phyloP scores from a whole-genome alignment of 2,113 vertebrate genomes.

The Myotis davidii region DNA sequence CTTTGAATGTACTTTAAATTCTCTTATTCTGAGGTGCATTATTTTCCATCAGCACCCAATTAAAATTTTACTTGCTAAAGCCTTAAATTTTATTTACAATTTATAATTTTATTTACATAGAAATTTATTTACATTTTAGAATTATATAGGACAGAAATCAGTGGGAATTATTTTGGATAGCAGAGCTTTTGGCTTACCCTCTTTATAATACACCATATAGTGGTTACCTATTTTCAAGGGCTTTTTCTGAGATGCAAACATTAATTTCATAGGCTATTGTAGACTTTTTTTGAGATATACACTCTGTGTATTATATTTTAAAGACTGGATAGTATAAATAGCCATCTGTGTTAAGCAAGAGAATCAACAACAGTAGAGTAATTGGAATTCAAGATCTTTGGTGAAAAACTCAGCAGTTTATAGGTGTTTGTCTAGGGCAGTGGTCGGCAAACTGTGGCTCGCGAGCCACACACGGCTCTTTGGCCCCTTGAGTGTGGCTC shows the following conservation, averaged over 20 bases:
- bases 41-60: background rate
- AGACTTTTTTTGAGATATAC: background rate
- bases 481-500: too few species aligned
- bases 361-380: background rate
- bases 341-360: background rate
- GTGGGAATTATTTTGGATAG: background rate
- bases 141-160: background rate
- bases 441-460: too few species aligned
- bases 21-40: background rate
- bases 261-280: background rate
- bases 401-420: background rate
- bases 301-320: constrained; percentile 14
- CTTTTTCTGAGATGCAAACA: background rate
- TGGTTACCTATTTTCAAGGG: background rate
- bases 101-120: constrained; percentile 8
- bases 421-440: background rate
- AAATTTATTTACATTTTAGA: background rate
- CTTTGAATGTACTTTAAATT: background rate
- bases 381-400: background rate
- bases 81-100: background rate
- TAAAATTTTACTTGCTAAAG: background rate
- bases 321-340: background rate
- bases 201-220: background rate
- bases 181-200: background rate
- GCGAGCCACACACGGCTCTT: too few species aligned